Base-by-base conservation (phyloP, 2,888 invertebrate genomes). In the Cryptocephalus moraei region DNA sequence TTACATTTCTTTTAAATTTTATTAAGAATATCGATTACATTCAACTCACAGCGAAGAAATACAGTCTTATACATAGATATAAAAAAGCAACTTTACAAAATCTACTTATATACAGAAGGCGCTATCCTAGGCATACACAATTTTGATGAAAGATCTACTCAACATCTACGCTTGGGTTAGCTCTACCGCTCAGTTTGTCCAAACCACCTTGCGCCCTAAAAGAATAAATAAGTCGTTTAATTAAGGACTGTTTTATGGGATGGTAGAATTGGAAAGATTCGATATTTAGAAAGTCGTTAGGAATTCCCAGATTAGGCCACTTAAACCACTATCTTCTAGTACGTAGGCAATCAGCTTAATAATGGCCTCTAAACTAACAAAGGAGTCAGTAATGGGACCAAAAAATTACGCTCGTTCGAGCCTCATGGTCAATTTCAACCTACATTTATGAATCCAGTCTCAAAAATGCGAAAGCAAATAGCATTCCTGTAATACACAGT, bases 171-270 rank as follows among this genome's bases (percentile, higher is more conserved):
- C 58, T 66, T 40, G 69, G 66, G 53, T 66, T 67, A 49, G 54
- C 60, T 52, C 69, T 61, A 48, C 69, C 69, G 46, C 58, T 66
- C 36, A 69, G 52, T 53, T 68, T 68, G 41, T 66, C 65, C 56
- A 69, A 59, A 49, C 65, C 65, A 56, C 69, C 68, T 58, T 64
- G 64, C 46, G 63, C 63, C 57, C 69, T 69, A 60, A 60, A 62
- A 55, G 49, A 52, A 45, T 45, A 45, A 52, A 45, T 45, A 45
- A 47, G 41, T 46, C 41, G 40, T 41, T 31, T 4, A 31, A 11
- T 41, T 11, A 31, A 41, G 22, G 2, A 41, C 32, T 10, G 2
- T 41, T 9, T 41, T 41, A 9, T 41, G 34, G 34, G 34, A 34
- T 12, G 2, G 36, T 36, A 4, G 6, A 4, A 12, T n/a, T 4